phyloP scores from a whole-genome alignment of 2,888 invertebrate genomes.

The Drosophila lacicola region DNA sequence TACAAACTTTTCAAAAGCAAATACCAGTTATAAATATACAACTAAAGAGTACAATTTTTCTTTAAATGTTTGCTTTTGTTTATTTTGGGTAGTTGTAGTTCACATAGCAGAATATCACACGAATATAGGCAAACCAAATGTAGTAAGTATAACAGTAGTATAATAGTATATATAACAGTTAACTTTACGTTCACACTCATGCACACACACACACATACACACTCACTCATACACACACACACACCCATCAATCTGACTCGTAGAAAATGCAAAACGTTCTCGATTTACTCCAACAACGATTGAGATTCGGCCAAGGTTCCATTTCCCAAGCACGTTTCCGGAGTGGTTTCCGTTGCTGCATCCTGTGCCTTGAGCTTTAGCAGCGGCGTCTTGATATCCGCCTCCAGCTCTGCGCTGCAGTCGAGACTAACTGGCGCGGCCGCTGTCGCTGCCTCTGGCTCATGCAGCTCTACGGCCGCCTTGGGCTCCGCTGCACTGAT shows the following conservation, averaged over 20 bases:
- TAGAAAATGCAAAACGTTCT: constrained; percentile 6
- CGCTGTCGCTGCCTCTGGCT: constrained; percentile 25
- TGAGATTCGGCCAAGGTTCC: constrained; percentile 68
- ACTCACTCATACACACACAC: constrained; percentile 1
- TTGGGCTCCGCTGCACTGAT: constrained; percentile 54
- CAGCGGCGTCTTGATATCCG: constrained; percentile 82
- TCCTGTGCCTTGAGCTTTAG: constrained; percentile 73
- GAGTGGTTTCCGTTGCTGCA: constrained; percentile 26
- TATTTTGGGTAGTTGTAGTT: constrained; percentile 30
- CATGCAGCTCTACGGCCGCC: constrained; percentile 57
- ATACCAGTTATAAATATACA: constrained; percentile 55
- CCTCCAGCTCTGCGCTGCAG: constrained; percentile 65
- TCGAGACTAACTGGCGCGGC: constrained; percentile 40
- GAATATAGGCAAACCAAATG: constrained; percentile 62
- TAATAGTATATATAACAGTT: constrained; percentile 45
- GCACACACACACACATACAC: constrained; percentile 18
- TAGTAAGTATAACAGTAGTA: constrained; percentile 65
- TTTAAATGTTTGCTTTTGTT: constrained; percentile 18
- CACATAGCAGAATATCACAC: constrained; percentile 73
- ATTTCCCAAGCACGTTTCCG: constrained; percentile 52
- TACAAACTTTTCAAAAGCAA: constrained; percentile 71
- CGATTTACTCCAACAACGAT: constrained; percentile 62
- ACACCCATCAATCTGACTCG: not conserved
- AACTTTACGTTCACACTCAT: constrained; percentile 28
- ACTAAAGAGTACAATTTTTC: constrained; percentile 37